Evolutionary conservation across 2,888 invertebrate genomes (phyloP).

Genomic region (Apodemia duryi): DNA sequence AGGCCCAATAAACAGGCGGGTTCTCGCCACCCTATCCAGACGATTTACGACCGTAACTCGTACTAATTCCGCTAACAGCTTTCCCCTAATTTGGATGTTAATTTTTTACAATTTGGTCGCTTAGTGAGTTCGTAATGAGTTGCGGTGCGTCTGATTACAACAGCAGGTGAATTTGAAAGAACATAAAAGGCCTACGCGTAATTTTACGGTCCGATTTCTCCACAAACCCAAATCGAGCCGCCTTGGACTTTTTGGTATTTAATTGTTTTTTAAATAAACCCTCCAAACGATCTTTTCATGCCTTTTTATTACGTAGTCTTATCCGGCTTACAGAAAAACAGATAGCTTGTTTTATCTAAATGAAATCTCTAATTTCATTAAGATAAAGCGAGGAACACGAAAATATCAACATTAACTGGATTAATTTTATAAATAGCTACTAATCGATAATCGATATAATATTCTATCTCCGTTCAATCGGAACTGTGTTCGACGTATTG

Average conservation of each 20-base stretch:
- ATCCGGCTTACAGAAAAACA: constrained; percentile 8
- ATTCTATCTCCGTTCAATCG: constrained; percentile 14
- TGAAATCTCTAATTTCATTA: constrained; percentile 12
- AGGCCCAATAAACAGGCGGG: constrained; percentile 64
- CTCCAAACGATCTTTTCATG: neutral
- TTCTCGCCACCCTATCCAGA: constrained; percentile 65
- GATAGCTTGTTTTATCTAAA: constrained; percentile 7
- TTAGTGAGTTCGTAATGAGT: constrained; percentile 64
- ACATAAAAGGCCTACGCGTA: constrained; percentile 26
- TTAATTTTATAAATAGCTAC: constrained; percentile 11
- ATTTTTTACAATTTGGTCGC: constrained; percentile 75
- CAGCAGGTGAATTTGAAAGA: constrained; percentile 24
- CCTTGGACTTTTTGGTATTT: constrained; percentile 2
- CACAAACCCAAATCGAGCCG: neutral
- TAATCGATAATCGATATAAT: constrained; percentile 11
- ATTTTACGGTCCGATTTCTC: constrained; percentile 20
- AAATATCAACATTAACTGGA: constrained; percentile 10
- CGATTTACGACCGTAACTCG: constrained; percentile 71
- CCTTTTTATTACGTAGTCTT: neutral
- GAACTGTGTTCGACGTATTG: constrained; percentile 15
- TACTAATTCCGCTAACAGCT: constrained; percentile 75
- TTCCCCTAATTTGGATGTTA: constrained; percentile 74
- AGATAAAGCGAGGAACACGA: neutral
- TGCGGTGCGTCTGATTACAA: constrained; percentile 25
- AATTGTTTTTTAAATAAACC: constrained; percentile 3